These are phyloP conservation scores for Tor tambroides DNA, from an alignment of 2,113 vertebrate species.

Conservation along the genomic window DNA sequence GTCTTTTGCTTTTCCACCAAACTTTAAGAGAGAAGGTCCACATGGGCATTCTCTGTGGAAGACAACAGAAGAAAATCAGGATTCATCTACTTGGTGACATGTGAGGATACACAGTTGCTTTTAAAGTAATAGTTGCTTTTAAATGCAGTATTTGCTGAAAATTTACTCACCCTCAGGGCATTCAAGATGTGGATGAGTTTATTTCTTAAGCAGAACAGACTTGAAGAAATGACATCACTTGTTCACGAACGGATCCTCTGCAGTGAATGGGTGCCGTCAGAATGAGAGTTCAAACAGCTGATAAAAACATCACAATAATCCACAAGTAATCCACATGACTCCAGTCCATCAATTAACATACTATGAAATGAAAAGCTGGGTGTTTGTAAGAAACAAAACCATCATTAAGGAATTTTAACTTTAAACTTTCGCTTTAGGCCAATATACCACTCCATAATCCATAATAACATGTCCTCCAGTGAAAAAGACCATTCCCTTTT, in stretches of 20 bases:
- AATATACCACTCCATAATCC: not conserved
- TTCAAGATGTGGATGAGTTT: not conserved
- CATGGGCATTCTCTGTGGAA: constrained; percentile 83
- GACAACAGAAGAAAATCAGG: constrained; percentile 22
- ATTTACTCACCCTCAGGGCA: not conserved
- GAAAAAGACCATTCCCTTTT: no score
- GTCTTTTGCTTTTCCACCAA: constrained; percentile 88
- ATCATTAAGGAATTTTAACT: not conserved
- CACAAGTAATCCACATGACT: no score
- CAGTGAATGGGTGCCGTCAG: not conserved
- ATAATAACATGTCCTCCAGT: no score
- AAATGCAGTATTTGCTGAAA: not conserved
- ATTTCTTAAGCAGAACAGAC: not conserved
- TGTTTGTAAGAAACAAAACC: not conserved
- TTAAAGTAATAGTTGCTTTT: not conserved
- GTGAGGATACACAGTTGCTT: not conserved
- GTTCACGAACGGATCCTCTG: not conserved
- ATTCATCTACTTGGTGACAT: not conserved
- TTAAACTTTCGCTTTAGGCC: not conserved
- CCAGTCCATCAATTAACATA: no score
- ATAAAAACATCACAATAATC: not conserved
- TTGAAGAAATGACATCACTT: not conserved
- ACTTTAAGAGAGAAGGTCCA: constrained; percentile 81
- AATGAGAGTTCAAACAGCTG: no score
- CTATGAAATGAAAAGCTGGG: not conserved